Percentiles rank a stretch among this genome's conserved stretches.
Conservation (phyloP, 2,888 invertebrate species). For the Ochropleura plecta region DNA sequence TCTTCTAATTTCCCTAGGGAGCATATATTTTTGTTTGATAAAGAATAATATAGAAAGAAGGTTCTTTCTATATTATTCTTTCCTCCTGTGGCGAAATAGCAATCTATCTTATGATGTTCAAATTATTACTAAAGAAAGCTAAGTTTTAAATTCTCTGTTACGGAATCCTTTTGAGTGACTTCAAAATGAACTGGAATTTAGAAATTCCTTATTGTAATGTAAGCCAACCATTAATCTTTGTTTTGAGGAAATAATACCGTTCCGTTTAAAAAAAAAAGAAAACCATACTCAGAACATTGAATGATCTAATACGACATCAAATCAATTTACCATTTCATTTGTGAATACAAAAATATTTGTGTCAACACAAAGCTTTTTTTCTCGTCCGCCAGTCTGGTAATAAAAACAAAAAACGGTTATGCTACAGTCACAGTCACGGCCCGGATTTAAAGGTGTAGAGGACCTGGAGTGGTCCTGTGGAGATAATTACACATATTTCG, state of each 20-base stretch:
- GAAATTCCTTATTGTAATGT: background rate
- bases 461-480: no score
- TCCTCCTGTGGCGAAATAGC: background rate
- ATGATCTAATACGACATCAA: background rate
- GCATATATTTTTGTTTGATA: slow-evolving; percentile 12
- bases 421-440: no score
- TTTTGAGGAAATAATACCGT: background rate
- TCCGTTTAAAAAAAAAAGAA: no score
- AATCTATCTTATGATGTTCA: slow-evolving; percentile 6
- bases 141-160: background rate
- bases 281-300: background rate
- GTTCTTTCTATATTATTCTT: background rate
- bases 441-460: no score
- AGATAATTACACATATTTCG: no score
- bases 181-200: background rate
- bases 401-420: no score
- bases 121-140: background rate
- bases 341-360: slow-evolving; percentile 1
- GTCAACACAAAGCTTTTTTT: slow-evolving; percentile 12
- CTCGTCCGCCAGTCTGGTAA: background rate
- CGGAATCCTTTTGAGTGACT: background rate
- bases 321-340: background rate
- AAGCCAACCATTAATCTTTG: background rate
- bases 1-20: slow-evolving; percentile 43
- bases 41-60: no score